A percentile compares a stretch with the other conserved stretches of the same genome.
phyloP scores from a whole-genome alignment of 2,888 invertebrate genomes.

The Diogma glabrata region DNA sequence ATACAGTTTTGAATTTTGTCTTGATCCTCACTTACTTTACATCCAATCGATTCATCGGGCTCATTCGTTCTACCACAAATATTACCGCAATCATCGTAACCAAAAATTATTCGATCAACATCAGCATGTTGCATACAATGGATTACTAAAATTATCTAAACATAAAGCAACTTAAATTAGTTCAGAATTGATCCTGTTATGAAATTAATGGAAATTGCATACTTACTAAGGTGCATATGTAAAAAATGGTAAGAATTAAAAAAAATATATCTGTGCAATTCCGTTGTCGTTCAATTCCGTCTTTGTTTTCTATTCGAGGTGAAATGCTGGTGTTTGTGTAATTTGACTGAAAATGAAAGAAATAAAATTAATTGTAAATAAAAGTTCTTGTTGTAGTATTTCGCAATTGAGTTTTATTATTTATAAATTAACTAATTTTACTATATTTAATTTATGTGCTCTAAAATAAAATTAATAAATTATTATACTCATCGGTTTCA shows the following conservation, averaged over 20 bases:
- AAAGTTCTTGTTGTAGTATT: too few species aligned
- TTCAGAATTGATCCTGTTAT: background rate
- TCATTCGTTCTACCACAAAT: constrained; percentile 41
- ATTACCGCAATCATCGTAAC: constrained; percentile 52
- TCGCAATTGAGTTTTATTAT: too few species aligned
- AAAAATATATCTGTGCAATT: constrained; percentile 45
- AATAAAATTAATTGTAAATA: too few species aligned
- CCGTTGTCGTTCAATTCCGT: constrained; percentile 22
- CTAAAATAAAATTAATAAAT: too few species aligned
- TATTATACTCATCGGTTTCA: too few species aligned
- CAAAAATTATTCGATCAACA: constrained; percentile 45
- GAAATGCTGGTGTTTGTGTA: too few species aligned
- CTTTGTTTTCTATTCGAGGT: constrained; percentile 3
- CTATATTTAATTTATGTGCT: too few species aligned
- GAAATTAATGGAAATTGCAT: background rate
- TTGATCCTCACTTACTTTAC: constrained; percentile 38
- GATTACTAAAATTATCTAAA: constrained; percentile 30
- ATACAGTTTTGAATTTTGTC: too few species aligned
- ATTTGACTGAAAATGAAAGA: too few species aligned
- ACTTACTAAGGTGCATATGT: constrained; percentile 44
- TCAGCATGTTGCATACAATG: constrained; percentile 43
- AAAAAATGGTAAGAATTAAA: constrained; percentile 40
- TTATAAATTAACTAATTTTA: too few species aligned
- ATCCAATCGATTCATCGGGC: constrained; percentile 14
- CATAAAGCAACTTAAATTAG: background rate